phyloP scores from a whole-genome alignment of 1,140 invertebrate genomes.

The Bombus haemorrhoidalis region DNA sequence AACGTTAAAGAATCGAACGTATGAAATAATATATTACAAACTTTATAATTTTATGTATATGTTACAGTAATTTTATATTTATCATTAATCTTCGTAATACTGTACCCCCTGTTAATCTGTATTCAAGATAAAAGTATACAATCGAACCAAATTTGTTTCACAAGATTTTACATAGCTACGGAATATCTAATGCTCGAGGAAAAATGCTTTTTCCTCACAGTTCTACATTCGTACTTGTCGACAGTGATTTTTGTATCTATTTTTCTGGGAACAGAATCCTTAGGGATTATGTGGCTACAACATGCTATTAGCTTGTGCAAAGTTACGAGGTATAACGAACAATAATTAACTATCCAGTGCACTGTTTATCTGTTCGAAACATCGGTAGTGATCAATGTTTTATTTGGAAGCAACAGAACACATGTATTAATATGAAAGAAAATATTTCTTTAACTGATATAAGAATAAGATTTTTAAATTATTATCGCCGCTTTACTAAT shows the following conservation, averaged over 20 bases:
- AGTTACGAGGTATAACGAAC: constrained; percentile 26
- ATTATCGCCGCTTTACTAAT: too few relatives aligned
- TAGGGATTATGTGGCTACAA: constrained; percentile 1
- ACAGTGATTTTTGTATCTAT: not conserved
- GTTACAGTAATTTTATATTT: not conserved
- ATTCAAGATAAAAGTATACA: not conserved
- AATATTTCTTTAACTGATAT: too few relatives aligned
- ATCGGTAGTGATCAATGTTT: not conserved
- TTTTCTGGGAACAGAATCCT: not conserved
- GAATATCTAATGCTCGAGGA: constrained; percentile 35
- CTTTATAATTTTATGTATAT: not conserved
- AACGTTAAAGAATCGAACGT: not conserved
- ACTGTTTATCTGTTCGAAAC: not conserved
- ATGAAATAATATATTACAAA: not conserved
- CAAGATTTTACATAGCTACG: not conserved
- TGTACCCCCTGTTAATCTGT: not conserved
- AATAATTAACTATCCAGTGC: too few relatives aligned
- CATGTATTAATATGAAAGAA: too few relatives aligned
- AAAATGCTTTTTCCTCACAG: not conserved
- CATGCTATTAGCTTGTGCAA: constrained; percentile 35
- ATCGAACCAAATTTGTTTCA: not conserved
- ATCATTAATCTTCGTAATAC: too few relatives aligned
- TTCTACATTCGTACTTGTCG: not conserved
- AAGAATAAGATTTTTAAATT: too few relatives aligned
- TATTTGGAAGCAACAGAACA: too few relatives aligned